Conservation (phyloP, 1,140 invertebrate species). For the Nixonia krombeini region DNA sequence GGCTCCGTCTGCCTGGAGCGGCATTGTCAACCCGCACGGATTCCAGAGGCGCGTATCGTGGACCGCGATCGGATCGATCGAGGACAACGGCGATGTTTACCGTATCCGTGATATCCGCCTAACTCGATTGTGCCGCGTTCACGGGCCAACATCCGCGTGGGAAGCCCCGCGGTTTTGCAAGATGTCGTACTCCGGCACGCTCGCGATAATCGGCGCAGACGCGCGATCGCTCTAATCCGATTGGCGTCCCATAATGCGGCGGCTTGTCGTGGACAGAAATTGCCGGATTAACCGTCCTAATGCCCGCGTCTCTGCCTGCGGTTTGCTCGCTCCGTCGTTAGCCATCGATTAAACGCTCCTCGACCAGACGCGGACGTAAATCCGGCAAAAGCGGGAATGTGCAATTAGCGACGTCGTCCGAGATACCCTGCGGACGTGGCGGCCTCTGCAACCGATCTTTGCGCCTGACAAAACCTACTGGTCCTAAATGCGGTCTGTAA, state of each 20-base stretch:
- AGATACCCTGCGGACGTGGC: conserved; percentile 28
- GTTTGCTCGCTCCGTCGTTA: conserved; percentile 29
- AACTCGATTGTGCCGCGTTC: no score
- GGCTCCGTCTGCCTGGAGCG: no score
- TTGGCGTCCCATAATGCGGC: conserved; percentile 29
- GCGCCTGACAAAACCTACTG: no score
- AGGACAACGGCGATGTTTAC: no score
- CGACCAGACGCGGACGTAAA: conserved; percentile 35
- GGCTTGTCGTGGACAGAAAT: conserved; percentile 35
- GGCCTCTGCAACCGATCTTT: no score
- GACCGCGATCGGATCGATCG: no score
- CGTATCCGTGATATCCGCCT: no score
- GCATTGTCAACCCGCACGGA: no score
- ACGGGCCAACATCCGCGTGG: not conserved
- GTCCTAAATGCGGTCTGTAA: no score
- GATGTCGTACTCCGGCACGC: no score
- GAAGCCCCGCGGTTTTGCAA: no score
- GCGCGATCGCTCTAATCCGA: conserved; percentile 37
- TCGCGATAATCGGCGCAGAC: conserved; percentile 11
- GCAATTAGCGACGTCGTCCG: conserved; percentile 29
- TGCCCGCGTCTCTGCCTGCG: conserved; percentile 20
- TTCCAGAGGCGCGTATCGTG: no score
- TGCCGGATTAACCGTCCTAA: conserved; percentile 33
- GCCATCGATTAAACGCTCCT: conserved; percentile 37
- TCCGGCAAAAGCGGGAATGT: conserved; percentile 23